These are phyloP conservation scores for Beaufortia kweichowensis DNA, from an alignment of 2,113 vertebrate genomes.

Conservation along the genomic window DNA sequence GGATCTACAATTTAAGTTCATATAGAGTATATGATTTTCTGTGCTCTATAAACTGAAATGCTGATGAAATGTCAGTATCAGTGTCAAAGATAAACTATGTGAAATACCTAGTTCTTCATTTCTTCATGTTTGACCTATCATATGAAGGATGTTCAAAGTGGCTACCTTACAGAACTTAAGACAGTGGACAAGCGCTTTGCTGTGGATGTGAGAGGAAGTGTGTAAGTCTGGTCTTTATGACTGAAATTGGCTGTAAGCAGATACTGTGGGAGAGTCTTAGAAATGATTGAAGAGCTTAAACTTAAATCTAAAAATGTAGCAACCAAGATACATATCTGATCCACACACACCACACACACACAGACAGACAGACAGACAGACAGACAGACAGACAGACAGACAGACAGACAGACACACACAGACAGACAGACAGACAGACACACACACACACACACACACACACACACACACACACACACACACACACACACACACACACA, in stretches of 20 bases:
- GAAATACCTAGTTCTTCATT: background rate
- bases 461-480: too few relatives aligned
- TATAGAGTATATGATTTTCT: background rate
- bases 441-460: too few relatives aligned
- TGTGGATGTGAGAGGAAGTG: background rate
- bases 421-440: background rate
- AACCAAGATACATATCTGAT: background rate
- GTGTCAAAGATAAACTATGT: too few relatives aligned
- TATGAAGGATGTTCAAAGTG: background rate
- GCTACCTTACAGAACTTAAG: background rate
- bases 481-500: too few relatives aligned
- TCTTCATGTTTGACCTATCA: background rate
- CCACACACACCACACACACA: background rate
- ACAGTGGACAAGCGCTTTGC: background rate
- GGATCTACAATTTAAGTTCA: background rate
- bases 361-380: background rate
- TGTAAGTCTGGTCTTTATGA: conserved; percentile 14
- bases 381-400: background rate
- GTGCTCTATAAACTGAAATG: background rate
- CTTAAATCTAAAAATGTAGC: background rate
- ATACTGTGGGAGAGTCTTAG: conserved; percentile 11
- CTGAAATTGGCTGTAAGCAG: conserved; percentile 1
- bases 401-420: background rate
- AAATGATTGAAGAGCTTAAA: conserved; percentile 21
- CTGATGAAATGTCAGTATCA: background rate